Base-by-base conservation (phyloP, 1,140 invertebrate genomes). In the Ceratina japonica region DNA sequence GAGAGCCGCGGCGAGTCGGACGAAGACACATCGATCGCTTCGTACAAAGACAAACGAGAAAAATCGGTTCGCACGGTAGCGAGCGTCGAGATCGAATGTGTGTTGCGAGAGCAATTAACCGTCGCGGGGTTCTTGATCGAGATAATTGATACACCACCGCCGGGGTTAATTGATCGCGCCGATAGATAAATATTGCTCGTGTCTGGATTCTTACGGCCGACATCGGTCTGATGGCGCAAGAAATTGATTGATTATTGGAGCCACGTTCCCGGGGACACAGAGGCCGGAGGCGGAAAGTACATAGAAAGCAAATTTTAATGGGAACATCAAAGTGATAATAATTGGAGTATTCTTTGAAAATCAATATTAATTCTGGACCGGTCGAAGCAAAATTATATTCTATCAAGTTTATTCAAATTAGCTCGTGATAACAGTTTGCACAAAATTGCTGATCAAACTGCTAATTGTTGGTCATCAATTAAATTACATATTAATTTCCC, bases 91-190 rank as follows among this genome's bases (percentile, higher is more conserved):
- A 83, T 78, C 69, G 69, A 85, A 77, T 78, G 69, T 81, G 82
- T 80, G 61, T 66, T 79, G 80, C 65, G 74, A 37, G 83, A 81
- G 79, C 74, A 84, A 84, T 85, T 85, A 85, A 85, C 76, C 63
- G 70, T 37, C 74, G 71, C n/a, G 56, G 20, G 76, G 65, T 64
- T 66, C 49, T 61, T 54, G 68, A 70, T 80, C 82, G 61, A 81
- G 69, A 84, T 85, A 84, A 85, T 85, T 84, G 79, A 84, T 85
- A 78, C 74, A 78, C 31, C 61, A 81, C 68, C 63, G 56, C 44
- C 59, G 20, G 51, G 73, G 73, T 81, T 84, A 76, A 84, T 83
- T 83, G 77, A 84, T 81, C 70, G 59, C 66, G 75, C 31, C 61
- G 83, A 78, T 78, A 74, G 83, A 75, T 84, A 81, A 76, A 75